Evolutionary conservation across 2,797 vertebrate species (phyloP).

Genomic region (Merluccius polli): DNA sequence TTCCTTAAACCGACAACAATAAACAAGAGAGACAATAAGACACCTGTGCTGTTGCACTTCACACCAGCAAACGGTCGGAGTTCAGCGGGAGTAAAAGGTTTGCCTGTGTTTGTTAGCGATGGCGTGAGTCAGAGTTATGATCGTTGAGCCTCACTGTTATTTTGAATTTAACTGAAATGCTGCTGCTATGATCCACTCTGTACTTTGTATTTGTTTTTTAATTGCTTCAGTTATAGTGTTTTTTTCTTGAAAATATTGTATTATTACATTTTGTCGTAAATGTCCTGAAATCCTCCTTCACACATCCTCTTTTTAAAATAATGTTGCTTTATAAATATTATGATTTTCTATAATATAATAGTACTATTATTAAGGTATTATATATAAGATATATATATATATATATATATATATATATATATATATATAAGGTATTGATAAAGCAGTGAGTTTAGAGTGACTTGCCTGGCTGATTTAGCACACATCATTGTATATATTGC

Average conservation of each 20-base stretch:
- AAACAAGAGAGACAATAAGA: neutral
- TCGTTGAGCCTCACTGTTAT: neutral
- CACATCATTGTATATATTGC: too few relatives aligned
- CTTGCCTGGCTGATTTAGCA: too few relatives aligned
- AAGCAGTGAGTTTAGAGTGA: neutral
- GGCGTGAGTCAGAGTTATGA: neutral
- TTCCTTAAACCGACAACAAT: neutral
- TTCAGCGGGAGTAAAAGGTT: neutral
- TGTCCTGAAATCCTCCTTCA: neutral
- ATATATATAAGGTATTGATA: neutral
- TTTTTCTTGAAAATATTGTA: neutral
- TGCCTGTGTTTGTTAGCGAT: neutral
- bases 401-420: too few relatives aligned
- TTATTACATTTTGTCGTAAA: neutral
- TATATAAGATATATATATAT: too few relatives aligned
- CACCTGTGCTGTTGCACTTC: neutral
- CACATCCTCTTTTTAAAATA: neutral
- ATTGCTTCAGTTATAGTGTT: neutral
- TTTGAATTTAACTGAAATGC: neutral
- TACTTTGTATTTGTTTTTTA: too few relatives aligned
- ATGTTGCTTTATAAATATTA: too few relatives aligned
- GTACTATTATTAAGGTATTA: too few relatives aligned
- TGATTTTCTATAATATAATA: neutral
- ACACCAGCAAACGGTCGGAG: neutral
- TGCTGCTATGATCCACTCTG: neutral